Evolutionary conservation across 2,888 invertebrate genomes (phyloP).

Genomic region (Girardia tigrina): DNA sequence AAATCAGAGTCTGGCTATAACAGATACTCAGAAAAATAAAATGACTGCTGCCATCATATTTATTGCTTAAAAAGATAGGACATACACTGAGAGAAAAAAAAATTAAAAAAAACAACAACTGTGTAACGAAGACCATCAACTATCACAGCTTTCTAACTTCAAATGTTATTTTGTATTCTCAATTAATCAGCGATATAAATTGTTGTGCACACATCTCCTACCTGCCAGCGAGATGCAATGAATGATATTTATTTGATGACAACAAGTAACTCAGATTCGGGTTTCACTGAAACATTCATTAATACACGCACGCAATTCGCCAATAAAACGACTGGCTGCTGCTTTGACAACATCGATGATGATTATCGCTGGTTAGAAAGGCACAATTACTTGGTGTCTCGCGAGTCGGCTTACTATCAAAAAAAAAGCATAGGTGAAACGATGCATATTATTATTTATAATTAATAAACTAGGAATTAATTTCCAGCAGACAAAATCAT

Average conservation of each 20-base stretch:
- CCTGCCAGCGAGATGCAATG: conserved; percentile 16
- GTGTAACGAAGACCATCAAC: conserved; percentile 20
- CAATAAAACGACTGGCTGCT: conserved; percentile 23
- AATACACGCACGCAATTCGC: conserved; percentile 16
- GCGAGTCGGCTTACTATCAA: conserved; percentile 23
- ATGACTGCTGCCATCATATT: conserved; percentile 21
- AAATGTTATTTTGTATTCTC: conserved; percentile 23
- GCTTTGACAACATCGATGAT: conserved; percentile 23
- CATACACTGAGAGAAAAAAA: background rate
- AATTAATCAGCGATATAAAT: conserved; percentile 23
- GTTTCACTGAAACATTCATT: conserved; percentile 19
- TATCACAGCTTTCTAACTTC: conserved; percentile 23
- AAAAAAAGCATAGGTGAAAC: conserved; percentile 23
- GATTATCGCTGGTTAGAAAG: conserved; percentile 20
- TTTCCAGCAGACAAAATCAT: conserved; percentile 23
- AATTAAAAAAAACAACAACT: too few relatives aligned
- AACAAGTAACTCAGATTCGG: conserved; percentile 23
- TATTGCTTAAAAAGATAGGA: conserved; percentile 16
- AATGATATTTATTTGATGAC: conserved; percentile 23
- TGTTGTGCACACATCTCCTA: conserved; percentile 19
- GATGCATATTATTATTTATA: conserved; percentile 23
- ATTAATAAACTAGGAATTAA: conserved; percentile 23
- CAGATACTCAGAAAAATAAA: conserved; percentile 23
- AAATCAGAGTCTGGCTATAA: conserved; percentile 23
- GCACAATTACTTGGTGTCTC: conserved; percentile 16